phyloP scores from a whole-genome alignment of 2,888 invertebrate species.

The Microplitis deprimator region DNA sequence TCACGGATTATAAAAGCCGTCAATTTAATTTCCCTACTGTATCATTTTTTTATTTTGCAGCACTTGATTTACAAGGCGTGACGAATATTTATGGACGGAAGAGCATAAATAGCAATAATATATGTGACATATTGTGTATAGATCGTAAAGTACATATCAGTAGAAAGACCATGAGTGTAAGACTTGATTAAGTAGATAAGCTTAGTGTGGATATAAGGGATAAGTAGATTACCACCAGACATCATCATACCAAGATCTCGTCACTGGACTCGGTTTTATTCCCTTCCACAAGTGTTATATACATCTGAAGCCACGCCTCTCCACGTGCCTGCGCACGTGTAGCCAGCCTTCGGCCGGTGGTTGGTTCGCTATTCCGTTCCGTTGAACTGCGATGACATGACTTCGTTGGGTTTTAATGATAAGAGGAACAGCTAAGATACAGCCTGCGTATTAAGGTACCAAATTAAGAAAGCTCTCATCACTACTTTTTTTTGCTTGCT shows the following conservation, averaged over 20 bases:
- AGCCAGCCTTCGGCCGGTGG: constrained; percentile 43
- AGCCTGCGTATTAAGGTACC: background rate
- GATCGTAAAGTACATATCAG: background rate
- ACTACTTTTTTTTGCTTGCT: background rate
- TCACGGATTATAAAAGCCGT: constrained; percentile 27
- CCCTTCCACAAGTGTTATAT: constrained; percentile 34
- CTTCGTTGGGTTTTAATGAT: background rate
- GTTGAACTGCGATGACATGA: constrained; percentile 14
- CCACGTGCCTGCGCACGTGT: constrained; percentile 59
- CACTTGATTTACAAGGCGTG: constrained; percentile 3
- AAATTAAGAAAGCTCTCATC: constrained; percentile 16
- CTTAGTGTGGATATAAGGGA: constrained; percentile 25
- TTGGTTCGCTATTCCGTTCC: constrained; percentile 35
- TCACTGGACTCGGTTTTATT: constrained; percentile 29
- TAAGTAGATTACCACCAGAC: constrained; percentile 32
- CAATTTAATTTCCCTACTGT: constrained; percentile 14
- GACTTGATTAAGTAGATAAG: constrained; percentile 37
- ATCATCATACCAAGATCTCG: constrained; percentile 30
- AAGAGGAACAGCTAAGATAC: background rate
- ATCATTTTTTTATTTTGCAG: background rate
- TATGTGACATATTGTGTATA: background rate
- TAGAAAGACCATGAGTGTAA: background rate
- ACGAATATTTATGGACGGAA: constrained; percentile 22
- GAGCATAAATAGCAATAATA: background rate
- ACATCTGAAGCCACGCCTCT: constrained; percentile 59